These are phyloP conservation scores for Oryzias curvinotus DNA, from an alignment of 2,113 vertebrate species.

Conservation along the genomic window DNA sequence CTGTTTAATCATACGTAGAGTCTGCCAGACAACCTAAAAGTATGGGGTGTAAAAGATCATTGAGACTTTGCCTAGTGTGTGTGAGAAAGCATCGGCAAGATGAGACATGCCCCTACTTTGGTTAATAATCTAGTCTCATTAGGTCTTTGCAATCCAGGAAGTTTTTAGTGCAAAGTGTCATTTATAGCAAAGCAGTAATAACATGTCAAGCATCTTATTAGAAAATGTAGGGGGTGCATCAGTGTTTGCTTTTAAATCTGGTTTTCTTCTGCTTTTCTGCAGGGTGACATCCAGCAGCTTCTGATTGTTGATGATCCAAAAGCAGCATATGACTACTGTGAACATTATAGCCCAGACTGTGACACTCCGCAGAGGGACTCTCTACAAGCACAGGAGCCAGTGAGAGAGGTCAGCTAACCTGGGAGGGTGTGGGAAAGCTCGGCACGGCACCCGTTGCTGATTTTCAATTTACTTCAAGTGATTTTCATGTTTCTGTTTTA, in stretches of 20 bases:
- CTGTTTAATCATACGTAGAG: constrained; percentile 41
- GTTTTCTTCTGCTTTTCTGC: constrained; percentile 36
- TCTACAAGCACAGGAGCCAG: constrained; percentile 91
- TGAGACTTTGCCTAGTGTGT: constrained; percentile 12
- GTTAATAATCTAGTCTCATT: neutral
- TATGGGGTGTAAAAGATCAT: constrained; percentile 12
- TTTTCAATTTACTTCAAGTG: neutral
- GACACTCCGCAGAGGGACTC: constrained; percentile 82
- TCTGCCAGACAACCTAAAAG: constrained; percentile 47
- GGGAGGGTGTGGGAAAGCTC: constrained; percentile 10
- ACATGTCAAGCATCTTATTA: neutral
- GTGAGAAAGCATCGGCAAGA: constrained; percentile 30
- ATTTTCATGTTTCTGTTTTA: neutral
- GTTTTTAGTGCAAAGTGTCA: neutral
- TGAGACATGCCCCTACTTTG: constrained; percentile 18
- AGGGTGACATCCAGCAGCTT: constrained; percentile 98
- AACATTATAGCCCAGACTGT: constrained; percentile 97
- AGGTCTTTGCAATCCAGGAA: constrained; percentile 9
- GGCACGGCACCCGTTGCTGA: neutral
- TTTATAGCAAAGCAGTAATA: constrained; percentile 3
- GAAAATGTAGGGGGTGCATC: neutral
- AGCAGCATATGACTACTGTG: constrained; percentile 95
- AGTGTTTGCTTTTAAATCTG: neutral
- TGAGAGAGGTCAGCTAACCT: constrained; percentile 80
- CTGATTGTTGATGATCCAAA: constrained; percentile 89